A percentile compares a stretch with the other conserved stretches of the same genome.
Conservation (phyloP, 92 coral and sea anemone species). For the Muricea muricata region DNA sequence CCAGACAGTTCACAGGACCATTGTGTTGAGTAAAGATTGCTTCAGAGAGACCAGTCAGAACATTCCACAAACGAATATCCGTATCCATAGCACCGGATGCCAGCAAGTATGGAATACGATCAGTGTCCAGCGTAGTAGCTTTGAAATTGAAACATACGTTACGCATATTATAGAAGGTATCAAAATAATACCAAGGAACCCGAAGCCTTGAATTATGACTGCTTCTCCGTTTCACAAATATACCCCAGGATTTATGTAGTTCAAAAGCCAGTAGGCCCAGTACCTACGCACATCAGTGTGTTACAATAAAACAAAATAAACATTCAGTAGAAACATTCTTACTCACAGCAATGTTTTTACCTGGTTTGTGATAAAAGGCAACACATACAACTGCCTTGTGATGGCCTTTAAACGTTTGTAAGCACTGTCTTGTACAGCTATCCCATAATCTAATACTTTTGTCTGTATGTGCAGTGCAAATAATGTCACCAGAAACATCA, state of each 20-base stretch:
- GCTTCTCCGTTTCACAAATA: too few relatives aligned
- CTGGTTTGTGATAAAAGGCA: constrained; percentile 73
- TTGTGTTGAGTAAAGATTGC: constrained; percentile 68
- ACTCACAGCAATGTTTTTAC: constrained; percentile 33
- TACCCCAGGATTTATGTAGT: too few relatives aligned
- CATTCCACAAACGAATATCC: constrained; percentile 79
- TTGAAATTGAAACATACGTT: neutral
- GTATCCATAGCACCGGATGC: constrained; percentile 81
- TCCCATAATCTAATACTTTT: constrained; percentile 80
- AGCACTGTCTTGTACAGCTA: constrained; percentile 73
- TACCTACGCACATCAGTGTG: too few relatives aligned
- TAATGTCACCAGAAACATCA: constrained; percentile 76
- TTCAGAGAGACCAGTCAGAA: constrained; percentile 59
- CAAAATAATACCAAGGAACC: too few relatives aligned
- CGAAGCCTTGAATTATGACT: too few relatives aligned
- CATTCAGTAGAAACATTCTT: too few relatives aligned
- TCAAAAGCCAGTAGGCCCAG: too few relatives aligned
- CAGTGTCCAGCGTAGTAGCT: neutral
- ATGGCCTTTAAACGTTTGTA: constrained; percentile 69
- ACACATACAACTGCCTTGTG: constrained; percentile 65
- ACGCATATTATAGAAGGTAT: too few relatives aligned
- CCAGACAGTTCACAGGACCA: constrained; percentile 72
- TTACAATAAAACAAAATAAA: too few relatives aligned
- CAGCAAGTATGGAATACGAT: constrained; percentile 58
- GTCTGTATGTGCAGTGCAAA: constrained; percentile 80